These are phyloP conservation scores for Mionectes olivaceus DNA, from an alignment of 2,797 vertebrate species.

Conservation along the genomic window DNA sequence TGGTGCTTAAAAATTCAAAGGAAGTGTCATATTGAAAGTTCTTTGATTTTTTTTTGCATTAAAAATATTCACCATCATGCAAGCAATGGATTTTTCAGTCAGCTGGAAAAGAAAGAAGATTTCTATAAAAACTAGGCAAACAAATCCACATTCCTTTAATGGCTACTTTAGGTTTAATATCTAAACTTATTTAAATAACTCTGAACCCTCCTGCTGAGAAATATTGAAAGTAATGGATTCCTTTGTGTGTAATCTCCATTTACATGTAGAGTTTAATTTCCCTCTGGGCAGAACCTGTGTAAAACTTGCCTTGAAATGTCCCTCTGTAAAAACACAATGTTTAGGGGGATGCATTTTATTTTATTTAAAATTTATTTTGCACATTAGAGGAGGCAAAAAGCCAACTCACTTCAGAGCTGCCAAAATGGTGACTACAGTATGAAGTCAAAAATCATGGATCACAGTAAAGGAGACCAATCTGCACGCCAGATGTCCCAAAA, in stretches of 20 bases:
- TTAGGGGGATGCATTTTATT: constrained; percentile 75
- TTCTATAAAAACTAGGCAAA: constrained; percentile 76
- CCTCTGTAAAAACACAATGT: constrained; percentile 76
- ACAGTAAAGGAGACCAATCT: not conserved
- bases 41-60: constrained; percentile 70
- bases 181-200: constrained; percentile 87
- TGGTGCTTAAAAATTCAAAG: constrained; percentile 81
- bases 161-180: constrained; percentile 86
- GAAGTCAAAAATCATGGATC: not conserved
- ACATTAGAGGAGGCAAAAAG: constrained; percentile 45
- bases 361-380: constrained; percentile 81
- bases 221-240: constrained; percentile 86
- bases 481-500: not conserved
- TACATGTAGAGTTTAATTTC: constrained; percentile 86
- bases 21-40: constrained; percentile 73
- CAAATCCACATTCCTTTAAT: constrained; percentile 82
- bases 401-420: not conserved
- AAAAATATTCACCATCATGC: constrained; percentile 75
- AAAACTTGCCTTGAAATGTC: constrained; percentile 82
- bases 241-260: constrained; percentile 85
- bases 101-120: constrained; percentile 69
- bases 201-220: constrained; percentile 84
- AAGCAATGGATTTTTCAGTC: constrained; percentile 80
- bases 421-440: not conserved
- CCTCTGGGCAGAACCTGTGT: constrained; percentile 84